Conservation (phyloP, 2,113 vertebrate genomes). For the Hydrochoerus hydrochaeris region DNA sequence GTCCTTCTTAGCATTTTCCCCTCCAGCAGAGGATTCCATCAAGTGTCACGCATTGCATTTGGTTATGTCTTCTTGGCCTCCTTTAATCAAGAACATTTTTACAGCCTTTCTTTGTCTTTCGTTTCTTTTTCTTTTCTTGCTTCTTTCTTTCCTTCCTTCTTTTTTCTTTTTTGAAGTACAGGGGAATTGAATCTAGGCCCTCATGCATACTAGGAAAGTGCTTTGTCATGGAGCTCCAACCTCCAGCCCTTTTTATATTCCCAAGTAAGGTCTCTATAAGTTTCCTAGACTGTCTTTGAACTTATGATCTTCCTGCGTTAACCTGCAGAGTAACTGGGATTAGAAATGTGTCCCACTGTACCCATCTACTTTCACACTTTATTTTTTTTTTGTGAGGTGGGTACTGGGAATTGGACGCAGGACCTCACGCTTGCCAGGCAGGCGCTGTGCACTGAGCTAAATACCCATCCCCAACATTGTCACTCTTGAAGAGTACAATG, state of each 20-base stretch:
- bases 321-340: neutral
- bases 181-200: neutral
- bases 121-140: neutral
- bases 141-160: neutral
- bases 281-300: neutral
- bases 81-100: neutral
- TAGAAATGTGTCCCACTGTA: neutral
- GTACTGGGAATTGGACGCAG: no score
- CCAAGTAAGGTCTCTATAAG: neutral
- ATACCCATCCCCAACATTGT: neutral
- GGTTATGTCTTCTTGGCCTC: neutral
- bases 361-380: neutral
- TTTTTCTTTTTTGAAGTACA: neutral
- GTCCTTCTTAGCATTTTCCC: neutral
- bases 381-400: no score
- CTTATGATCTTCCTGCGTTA: neutral
- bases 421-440: no score
- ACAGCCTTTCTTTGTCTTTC: neutral
- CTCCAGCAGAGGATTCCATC: neutral
- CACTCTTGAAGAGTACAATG: neutral
- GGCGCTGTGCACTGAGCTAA: no score
- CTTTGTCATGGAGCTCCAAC: neutral
- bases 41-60: neutral
- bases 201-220: neutral
- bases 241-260: neutral